phyloP scores from a whole-genome alignment of 2,113 vertebrate species.

The Zosterops lateralis region DNA sequence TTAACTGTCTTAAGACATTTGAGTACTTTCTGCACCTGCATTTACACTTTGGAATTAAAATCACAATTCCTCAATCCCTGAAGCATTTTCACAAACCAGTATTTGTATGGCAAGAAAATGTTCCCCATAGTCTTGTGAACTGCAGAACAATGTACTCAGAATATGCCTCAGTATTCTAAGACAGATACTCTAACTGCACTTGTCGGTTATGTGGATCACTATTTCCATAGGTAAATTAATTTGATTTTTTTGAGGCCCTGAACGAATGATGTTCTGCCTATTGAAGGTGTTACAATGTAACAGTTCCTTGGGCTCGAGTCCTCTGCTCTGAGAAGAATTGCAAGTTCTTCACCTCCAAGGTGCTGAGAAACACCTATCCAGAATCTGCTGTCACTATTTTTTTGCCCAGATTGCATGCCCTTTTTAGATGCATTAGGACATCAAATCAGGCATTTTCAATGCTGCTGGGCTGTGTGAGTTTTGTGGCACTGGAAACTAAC shows the following conservation, averaged over 20 bases:
- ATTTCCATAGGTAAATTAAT: not conserved
- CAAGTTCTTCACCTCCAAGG: not conserved
- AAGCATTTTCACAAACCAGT: not conserved
- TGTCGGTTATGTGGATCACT: not conserved
- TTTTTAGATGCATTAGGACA: not conserved
- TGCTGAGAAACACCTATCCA: not conserved
- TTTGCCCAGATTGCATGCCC: not conserved
- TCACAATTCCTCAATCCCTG: not conserved
- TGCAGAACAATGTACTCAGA: not conserved
- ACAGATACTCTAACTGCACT: not conserved
- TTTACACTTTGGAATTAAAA: not conserved
- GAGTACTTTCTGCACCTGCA: not conserved
- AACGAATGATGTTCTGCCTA: not conserved
- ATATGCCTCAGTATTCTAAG: not conserved
- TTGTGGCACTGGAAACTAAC: not conserved
- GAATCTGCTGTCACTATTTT: not conserved
- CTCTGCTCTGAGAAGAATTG: not conserved
- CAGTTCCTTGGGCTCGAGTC: not conserved
- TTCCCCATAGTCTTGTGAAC: not conserved
- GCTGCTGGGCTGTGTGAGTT: not conserved
- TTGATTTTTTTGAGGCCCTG: not conserved
- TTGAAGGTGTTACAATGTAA: not conserved
- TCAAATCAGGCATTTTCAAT: not conserved
- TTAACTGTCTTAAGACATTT: not conserved
- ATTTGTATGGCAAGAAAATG: not conserved